Conservation (phyloP, 1,140 invertebrate genomes). For the Neodiprion pinetum region DNA sequence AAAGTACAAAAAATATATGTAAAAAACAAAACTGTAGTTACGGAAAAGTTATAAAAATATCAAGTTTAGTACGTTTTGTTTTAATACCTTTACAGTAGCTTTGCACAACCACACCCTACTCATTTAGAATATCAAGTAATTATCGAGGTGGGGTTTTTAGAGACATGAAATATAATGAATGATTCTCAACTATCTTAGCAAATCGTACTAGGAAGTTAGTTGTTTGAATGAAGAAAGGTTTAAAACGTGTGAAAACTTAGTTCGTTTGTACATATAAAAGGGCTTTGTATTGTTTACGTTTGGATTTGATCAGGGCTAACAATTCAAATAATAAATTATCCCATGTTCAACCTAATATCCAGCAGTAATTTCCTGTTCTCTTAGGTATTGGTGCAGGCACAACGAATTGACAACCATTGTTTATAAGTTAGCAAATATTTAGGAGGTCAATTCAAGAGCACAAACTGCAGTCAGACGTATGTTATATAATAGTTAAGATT, state of each 20-base stretch:
- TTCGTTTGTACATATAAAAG: background rate
- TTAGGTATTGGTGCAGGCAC: background rate
- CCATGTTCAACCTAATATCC: slow-evolving; percentile 38
- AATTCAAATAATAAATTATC: slow-evolving; percentile 43
- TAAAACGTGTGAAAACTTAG: background rate
- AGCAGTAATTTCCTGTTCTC: slow-evolving; percentile 1
- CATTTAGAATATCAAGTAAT: too few species aligned
- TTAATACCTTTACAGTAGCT: too few species aligned
- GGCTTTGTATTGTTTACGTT: slow-evolving; percentile 32
- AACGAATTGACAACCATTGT: background rate
- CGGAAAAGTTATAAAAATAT: too few species aligned
- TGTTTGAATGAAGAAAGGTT: background rate
- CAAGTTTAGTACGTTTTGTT: too few species aligned
- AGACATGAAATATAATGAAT: too few species aligned
- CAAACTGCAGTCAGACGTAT: slow-evolving; percentile 52
- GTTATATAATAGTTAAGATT: slow-evolving; percentile 60
- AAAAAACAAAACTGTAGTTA: too few species aligned
- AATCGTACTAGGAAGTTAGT: background rate
- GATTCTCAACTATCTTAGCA: background rate
- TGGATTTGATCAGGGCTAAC: slow-evolving; percentile 38
- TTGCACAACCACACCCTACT: too few species aligned
- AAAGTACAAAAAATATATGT: background rate
- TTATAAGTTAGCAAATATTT: slow-evolving; percentile 17
- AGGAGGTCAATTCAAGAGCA: slow-evolving; percentile 16
- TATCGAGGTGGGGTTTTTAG: too few species aligned